Evolutionary conservation across 2,113 vertebrate genomes (phyloP).

Genomic region (Microtus montanus): DNA sequence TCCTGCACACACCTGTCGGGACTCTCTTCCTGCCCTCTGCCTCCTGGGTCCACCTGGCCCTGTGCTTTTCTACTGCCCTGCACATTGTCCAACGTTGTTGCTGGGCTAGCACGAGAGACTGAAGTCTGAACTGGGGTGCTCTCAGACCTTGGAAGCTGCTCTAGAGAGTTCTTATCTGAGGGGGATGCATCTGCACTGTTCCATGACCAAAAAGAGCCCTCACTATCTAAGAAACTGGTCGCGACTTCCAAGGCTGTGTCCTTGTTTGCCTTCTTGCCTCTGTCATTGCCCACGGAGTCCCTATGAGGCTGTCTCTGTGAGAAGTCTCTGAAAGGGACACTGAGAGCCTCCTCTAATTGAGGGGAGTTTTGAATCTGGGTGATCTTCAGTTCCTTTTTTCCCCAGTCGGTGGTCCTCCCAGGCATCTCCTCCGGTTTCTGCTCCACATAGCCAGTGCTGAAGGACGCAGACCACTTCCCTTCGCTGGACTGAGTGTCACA

Average conservation of each 20-base stretch:
- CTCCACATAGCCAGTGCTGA: fast-evolving
- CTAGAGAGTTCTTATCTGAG: neutral
- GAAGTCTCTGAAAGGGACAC: neutral
- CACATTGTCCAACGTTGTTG: neutral
- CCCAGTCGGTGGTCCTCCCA: neutral
- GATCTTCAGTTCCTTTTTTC: neutral
- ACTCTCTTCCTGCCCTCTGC: neutral
- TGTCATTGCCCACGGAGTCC: neutral
- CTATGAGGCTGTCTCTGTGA: neutral
- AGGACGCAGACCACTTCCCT: neutral
- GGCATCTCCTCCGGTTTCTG: neutral
- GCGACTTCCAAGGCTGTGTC: neutral
- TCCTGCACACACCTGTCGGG: constrained; percentile 87
- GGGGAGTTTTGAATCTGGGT: neutral
- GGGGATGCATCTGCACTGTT: neutral
- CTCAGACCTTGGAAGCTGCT: neutral
- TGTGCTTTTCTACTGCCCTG: neutral
- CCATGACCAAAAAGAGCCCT: neutral
- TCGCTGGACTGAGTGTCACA: fast-evolving
- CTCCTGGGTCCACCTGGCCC: neutral
- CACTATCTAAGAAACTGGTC: neutral
- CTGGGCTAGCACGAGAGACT: neutral
- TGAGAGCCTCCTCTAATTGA: fast-evolving
- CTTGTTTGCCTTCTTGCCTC: neutral
- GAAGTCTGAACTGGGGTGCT: neutral